Conservation (phyloP, 1,140 invertebrate genomes). For the Nephotettix cincticeps region DNA sequence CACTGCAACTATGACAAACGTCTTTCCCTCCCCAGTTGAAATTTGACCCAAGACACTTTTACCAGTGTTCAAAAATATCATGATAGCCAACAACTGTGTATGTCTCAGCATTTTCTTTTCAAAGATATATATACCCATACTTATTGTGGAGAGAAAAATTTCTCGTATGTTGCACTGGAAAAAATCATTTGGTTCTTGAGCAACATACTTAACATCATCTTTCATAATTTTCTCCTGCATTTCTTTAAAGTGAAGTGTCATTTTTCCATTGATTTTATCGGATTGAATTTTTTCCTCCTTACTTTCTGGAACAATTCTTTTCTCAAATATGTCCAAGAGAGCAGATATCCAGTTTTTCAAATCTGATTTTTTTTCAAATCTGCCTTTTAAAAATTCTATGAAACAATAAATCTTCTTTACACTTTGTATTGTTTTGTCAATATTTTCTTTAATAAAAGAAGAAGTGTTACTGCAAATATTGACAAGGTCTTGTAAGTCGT, state of each 20-base stretch:
- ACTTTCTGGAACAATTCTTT: not conserved
- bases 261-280: too few species aligned
- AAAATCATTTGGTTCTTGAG: not conserved
- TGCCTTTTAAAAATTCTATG: not conserved
- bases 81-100: not conserved
- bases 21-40: conserved; percentile 22
- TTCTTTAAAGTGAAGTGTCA: not conserved
- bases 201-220: not conserved
- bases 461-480: not conserved
- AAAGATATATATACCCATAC: not conserved
- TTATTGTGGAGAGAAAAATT: not conserved
- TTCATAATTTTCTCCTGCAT: not conserved
- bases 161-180: not conserved
- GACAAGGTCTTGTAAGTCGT: not conserved
- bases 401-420: not conserved
- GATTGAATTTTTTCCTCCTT: not conserved
- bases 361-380: not conserved
- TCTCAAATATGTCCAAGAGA: not conserved
- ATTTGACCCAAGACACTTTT: not conserved
- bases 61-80: not conserved
- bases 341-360: not conserved
- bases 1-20: conserved; percentile 1
- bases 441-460: not conserved
- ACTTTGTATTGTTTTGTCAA: not conserved
- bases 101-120: not conserved